These are phyloP conservation scores for Onychorhynchus coronatus DNA, from an alignment of 2,113 vertebrate species.

Conservation along the genomic window DNA sequence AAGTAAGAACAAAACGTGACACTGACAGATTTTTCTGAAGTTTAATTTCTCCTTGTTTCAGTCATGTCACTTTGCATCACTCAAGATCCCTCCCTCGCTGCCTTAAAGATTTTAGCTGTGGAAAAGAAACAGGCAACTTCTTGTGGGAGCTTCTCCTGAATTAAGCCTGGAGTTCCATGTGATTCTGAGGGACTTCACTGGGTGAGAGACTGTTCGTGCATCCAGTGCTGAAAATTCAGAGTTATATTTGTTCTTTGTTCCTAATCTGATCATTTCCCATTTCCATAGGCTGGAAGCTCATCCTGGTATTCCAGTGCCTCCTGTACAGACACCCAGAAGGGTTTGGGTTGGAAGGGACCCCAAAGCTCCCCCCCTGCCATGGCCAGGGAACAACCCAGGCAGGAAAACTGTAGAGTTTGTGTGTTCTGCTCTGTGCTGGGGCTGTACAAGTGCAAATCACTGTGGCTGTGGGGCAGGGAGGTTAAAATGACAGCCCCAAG, in stretches of 20 bases:
- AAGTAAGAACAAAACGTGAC: background rate
- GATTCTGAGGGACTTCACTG: background rate
- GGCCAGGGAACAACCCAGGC: background rate
- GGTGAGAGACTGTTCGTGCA: too few relatives aligned
- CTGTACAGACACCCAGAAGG: background rate
- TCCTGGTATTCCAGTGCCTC: background rate
- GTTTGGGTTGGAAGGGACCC: background rate
- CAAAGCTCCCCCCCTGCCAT: too few relatives aligned
- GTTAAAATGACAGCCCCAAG: too few relatives aligned
- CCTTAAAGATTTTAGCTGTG: background rate
- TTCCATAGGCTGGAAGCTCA: background rate
- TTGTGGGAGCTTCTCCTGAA: background rate
- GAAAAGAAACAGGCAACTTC: background rate
- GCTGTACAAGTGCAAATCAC: too few relatives aligned
- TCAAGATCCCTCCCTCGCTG: background rate
- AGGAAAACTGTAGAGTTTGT: too few relatives aligned
- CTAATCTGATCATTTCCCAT: background rate
- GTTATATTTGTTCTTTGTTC: background rate
- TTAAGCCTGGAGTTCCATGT: fast-evolving
- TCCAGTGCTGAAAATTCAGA: background rate
- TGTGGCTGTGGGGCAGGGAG: too few relatives aligned
- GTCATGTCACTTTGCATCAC: too few relatives aligned
- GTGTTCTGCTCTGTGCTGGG: too few relatives aligned
- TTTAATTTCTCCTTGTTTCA: background rate
- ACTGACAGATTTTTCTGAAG: background rate